phyloP scores from a whole-genome alignment of 2,113 vertebrate species.

The Xiphias gladius region DNA sequence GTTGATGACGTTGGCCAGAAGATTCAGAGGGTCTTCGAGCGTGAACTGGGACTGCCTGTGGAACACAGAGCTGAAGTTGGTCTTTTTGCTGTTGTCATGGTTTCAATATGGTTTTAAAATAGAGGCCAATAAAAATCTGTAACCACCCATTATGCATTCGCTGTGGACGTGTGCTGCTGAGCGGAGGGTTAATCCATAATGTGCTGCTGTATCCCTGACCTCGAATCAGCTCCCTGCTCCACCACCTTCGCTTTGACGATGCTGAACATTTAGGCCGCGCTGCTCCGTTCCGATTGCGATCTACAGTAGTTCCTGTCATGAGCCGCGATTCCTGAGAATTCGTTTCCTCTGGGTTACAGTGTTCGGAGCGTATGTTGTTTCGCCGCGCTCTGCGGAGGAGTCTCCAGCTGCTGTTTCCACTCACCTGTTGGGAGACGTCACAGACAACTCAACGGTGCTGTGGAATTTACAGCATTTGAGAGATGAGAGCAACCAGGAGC shows the following conservation, averaged over 20 bases:
- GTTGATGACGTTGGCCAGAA: background rate
- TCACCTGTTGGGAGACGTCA: background rate
- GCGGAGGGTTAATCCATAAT: background rate
- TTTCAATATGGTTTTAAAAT: constrained; percentile 30
- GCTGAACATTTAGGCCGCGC: background rate
- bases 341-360: background rate
- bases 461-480: too few species aligned
- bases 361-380: background rate
- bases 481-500: background rate
- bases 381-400: too few species aligned
- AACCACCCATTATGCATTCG: background rate
- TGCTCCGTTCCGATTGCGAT: background rate
- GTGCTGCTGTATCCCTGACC: background rate
- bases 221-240: background rate
- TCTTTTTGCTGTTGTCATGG: constrained; percentile 30
- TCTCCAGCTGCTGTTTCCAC: constrained; percentile 32
- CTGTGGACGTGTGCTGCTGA: too few species aligned
- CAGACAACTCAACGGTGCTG: background rate
- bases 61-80: constrained; percentile 9
- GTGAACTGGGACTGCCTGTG: background rate
- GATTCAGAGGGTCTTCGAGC: background rate
- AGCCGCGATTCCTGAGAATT: background rate
- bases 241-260: background rate
- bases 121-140: background rate
- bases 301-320: background rate